Percentiles rank a stretch among this genome's conserved stretches.
These are phyloP conservation scores for Salmo trutta DNA, from an alignment of 2,797 vertebrate genomes.

Conservation along the genomic window DNA sequence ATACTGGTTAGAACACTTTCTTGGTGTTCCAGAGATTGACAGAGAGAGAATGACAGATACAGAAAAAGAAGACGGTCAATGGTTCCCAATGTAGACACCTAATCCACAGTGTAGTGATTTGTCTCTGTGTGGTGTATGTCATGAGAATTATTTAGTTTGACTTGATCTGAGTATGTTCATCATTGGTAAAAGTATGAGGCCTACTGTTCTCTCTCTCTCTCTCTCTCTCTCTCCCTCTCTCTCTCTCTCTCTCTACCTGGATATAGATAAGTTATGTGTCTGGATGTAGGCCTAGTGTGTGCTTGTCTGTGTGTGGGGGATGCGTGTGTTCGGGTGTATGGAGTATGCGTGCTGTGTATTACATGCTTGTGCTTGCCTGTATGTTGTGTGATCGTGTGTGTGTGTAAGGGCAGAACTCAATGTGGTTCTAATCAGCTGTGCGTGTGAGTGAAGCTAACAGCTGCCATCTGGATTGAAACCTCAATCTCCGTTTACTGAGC, in stretches of 20 bases:
- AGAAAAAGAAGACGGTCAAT: neutral
- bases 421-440: constrained; percentile 83
- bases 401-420: constrained; percentile 72
- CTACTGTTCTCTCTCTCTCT: neutral
- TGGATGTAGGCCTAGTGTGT: neutral
- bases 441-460: constrained; percentile 81
- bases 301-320: neutral
- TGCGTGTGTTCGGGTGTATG: constrained; percentile 5
- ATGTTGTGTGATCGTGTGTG: constrained; percentile 14
- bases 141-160: neutral
- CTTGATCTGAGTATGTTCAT: constrained; percentile 1
- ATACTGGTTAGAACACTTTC: constrained; percentile 56
- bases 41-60: neutral
- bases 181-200: neutral
- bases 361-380: constrained; percentile 12
- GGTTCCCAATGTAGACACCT: neutral
- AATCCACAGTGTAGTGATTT: neutral
- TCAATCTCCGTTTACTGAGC: constrained; percentile 75
- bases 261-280: neutral
- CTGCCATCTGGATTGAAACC: constrained; percentile 80
- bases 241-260: neutral
- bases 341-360: neutral
- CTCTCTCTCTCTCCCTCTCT: neutral
- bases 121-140: neutral
- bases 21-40: neutral